Evolutionary conservation across 2,888 invertebrate genomes (phyloP), one percentile per base, ranked within the genome.

Genomic region (Pachycephus smyrnensis): DNA sequence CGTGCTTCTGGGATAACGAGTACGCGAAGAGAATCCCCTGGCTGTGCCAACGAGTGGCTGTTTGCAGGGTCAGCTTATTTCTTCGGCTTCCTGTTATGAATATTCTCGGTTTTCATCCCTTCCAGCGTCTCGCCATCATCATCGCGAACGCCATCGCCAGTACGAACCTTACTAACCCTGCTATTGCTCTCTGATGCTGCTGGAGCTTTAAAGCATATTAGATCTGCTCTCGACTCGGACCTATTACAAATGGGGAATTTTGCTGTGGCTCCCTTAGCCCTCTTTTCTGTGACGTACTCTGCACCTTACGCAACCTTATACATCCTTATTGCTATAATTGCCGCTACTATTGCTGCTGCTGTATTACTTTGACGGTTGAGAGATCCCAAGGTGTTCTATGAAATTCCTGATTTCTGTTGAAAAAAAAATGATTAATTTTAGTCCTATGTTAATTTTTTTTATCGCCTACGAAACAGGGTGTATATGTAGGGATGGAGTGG

Each of bases 31-130:
- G 33, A 71, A 33, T 35, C 30, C 76, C 76, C 75, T 80, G 73
- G 69, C 75, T 79, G 80, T 82, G 81, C 82, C 84, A 84, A 85
- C 80, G 85, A 85, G 84, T 84, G 83, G 80, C 84, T 84, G 82
- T 84, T 84, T 83, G 86, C 86, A 85, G 82, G 86, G 82, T 87
- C 86, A 88, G 87, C 86, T 88, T 85, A 86, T 87, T 88, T 86
- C 82, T 85, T 84, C 83, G 81, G 78, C 81, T 81, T 81, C 76
- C 79, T 82, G 84, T 86, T 87, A 85, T 84, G 86, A 86, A 86
- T 86, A 86, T 85, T 85, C 84, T 80, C 81, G 79, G 81, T 80
- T 36, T 68, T 35, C 55, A 55, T 55, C 55, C 55, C 55, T 55
- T 23, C 55, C 55, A 55, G 9, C 55, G 55, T 55, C 55, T 55